These are phyloP conservation scores for human (Homo sapiens) DNA, from an alignment of 2,113 vertebrate species.

Conservation along the genomic window DNA sequence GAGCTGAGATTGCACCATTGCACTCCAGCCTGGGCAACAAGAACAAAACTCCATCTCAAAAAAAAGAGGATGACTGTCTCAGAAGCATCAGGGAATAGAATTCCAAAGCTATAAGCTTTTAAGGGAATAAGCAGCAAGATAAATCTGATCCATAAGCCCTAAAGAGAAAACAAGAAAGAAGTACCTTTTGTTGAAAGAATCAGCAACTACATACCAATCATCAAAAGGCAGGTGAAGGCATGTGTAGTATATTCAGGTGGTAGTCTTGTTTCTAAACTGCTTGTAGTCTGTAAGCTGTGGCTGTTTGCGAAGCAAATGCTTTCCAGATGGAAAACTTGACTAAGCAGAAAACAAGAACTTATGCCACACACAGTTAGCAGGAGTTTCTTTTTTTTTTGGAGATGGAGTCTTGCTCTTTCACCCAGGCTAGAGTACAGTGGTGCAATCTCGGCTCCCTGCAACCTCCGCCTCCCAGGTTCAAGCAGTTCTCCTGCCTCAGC, in stretches of 20 bases:
- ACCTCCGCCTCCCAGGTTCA: too few species aligned
- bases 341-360: slow-evolving; percentile 42
- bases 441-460: too few species aligned
- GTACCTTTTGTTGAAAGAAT: background rate
- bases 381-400: background rate
- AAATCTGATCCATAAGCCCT: background rate
- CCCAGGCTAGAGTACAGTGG: too few species aligned
- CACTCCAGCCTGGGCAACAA: too few species aligned
- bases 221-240: slow-evolving; percentile 37
- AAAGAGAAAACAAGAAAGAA: background rate
- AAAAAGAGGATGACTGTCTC: too few species aligned
- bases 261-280: slow-evolving; percentile 32
- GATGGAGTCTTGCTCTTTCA: too few species aligned
- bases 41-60: too few species aligned
- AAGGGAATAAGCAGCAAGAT: background rate
- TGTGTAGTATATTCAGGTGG: background rate
- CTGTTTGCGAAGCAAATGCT: slow-evolving; percentile 53
- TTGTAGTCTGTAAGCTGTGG: slow-evolving; percentile 42
- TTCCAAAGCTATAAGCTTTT: slow-evolving; percentile 27
- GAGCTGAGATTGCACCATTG: too few species aligned
- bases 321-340: slow-evolving; percentile 67
- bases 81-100: background rate
- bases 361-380: background rate
- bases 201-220: background rate
- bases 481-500: too few species aligned